These are phyloP conservation scores for Plusia festucae DNA, from an alignment of 2,888 invertebrate species.

Conservation along the genomic window DNA sequence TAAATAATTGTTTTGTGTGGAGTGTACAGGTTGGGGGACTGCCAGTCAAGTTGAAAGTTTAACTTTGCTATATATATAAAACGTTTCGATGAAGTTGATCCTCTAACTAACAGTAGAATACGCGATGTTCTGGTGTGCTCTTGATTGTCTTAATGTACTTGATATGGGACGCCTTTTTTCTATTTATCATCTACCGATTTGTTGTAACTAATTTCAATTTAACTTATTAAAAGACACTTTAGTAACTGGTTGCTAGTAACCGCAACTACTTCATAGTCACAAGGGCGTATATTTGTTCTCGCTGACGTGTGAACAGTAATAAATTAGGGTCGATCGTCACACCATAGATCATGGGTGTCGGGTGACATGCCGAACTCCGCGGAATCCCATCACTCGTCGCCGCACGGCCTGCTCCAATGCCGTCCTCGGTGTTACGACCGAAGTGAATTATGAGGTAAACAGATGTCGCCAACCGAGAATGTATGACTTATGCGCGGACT, in stretches of 20 bases:
- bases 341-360: not conserved
- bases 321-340: not conserved
- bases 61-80: not conserved
- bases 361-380: not conserved
- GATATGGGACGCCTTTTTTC: no score
- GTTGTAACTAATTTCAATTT: not conserved
- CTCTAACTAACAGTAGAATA: not conserved
- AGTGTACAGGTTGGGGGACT: conserved; percentile 7
- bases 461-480: not conserved
- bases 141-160: not conserved
- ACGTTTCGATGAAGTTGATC: not conserved
- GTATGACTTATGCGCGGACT: not conserved
- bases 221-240: not conserved
- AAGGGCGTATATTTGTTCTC: conserved; percentile 1
- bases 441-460: not conserved
- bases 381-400: not conserved
- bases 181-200: no score
- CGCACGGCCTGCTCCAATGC: no score
- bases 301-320: conserved; percentile 17
- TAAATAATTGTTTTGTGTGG: conserved; percentile 31
- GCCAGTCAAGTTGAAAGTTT: not conserved
- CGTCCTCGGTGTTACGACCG: not conserved
- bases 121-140: not conserved
- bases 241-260: not conserved
- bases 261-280: not conserved